phyloP scores from a whole-genome alignment of 2,888 invertebrate species.

The Conchocele bisecta region DNA sequence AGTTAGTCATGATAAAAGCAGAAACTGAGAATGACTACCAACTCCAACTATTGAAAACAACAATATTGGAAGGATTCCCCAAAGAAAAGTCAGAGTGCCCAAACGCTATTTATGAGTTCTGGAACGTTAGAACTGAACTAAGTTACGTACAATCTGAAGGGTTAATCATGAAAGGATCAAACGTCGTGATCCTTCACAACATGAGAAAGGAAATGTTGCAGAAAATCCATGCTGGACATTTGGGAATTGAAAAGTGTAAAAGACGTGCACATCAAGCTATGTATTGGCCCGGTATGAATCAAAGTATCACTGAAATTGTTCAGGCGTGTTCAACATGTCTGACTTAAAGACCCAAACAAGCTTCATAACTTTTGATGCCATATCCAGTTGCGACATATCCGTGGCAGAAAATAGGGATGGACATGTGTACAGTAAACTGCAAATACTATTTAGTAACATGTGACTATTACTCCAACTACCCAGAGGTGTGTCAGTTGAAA shows the following conservation, averaged over 20 bases:
- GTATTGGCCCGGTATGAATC: slow-evolving; percentile 21
- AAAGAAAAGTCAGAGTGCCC: not conserved
- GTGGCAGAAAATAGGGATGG: slow-evolving; percentile 11
- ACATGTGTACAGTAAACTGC: slow-evolving; percentile 1
- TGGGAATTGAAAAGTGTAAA: too few relatives aligned
- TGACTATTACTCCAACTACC: slow-evolving; percentile 4
- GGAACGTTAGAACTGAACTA: slow-evolving; percentile 15
- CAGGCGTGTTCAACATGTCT: slow-evolving; percentile 6
- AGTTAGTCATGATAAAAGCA: not conserved
- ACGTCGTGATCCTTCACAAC: slow-evolving; percentile 7
- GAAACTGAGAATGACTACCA: not conserved
- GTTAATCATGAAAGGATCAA: slow-evolving; percentile 20
- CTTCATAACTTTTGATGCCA: not conserved
- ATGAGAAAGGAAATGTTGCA: slow-evolving; percentile 17
- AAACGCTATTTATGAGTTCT: not conserved
- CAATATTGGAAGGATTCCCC: slow-evolving; percentile 1
- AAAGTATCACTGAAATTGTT: slow-evolving; percentile 12
- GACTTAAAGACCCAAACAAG: slow-evolving; percentile 4
- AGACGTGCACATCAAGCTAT: not conserved
- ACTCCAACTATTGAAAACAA: not conserved
- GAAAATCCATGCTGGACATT: slow-evolving; percentile 21
- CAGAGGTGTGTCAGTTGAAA: slow-evolving; percentile 14
- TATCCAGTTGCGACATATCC: slow-evolving; percentile 2
- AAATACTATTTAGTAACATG: slow-evolving; percentile 14
- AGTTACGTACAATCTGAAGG: not conserved